These are phyloP conservation scores for Candidula unifasciata DNA, from an alignment of 2,888 invertebrate genomes.

Conservation along the genomic window DNA sequence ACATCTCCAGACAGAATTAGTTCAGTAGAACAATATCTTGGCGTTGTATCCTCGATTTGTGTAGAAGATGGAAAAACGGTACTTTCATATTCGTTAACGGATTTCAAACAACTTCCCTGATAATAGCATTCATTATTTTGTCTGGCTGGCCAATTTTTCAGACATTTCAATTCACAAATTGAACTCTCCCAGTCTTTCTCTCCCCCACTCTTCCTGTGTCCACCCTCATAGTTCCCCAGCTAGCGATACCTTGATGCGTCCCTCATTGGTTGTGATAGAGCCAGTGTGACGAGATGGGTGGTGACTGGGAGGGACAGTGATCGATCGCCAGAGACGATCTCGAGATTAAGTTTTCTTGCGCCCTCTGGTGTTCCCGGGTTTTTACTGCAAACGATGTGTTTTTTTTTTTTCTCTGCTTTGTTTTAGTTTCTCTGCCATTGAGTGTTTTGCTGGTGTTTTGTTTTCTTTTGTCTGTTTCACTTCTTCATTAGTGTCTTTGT, in stretches of 20 bases:
- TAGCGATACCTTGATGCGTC: too few relatives aligned
- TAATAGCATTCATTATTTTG: neutral
- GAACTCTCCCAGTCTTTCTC: conserved; percentile 16
- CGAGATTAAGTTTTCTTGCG: neutral
- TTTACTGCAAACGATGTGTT: neutral
- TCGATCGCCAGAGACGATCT: too few relatives aligned
- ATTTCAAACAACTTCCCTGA: too few relatives aligned
- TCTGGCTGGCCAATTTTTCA: conserved; percentile 6
- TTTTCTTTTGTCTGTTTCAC: too few relatives aligned
- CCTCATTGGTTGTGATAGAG: too few relatives aligned
- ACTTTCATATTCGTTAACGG: neutral
- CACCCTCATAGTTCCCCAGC: neutral
- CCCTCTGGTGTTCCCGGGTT: neutral
- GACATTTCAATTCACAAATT: neutral
- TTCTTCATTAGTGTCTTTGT: too few relatives aligned
- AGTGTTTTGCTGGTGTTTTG: too few relatives aligned
- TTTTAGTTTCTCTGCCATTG: too few relatives aligned
- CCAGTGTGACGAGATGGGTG: neutral
- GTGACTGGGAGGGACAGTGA: too few relatives aligned
- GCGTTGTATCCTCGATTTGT: neutral
- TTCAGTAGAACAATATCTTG: too few relatives aligned
- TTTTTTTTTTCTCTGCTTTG: neutral
- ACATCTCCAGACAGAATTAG: neutral
- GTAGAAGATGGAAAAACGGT: too few relatives aligned
- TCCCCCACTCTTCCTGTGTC: conserved; percentile 6